These are phyloP conservation scores for Teinopalpus imperialis DNA, from an alignment of 2,888 invertebrate genomes.

Conservation along the genomic window DNA sequence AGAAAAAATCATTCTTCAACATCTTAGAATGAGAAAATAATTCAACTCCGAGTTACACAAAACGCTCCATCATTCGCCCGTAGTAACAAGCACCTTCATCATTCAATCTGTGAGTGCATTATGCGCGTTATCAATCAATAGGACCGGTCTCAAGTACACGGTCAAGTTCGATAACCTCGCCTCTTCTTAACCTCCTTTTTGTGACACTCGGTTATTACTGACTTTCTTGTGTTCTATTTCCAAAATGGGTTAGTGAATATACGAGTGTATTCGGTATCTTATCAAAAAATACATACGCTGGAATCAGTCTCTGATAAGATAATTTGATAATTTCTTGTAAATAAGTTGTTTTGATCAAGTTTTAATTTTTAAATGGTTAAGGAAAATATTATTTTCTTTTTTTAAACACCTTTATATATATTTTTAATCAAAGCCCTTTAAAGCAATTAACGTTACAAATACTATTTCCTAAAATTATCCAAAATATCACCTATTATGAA, in stretches of 20 bases:
- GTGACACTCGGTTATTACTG: constrained; percentile 17
- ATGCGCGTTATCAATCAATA: constrained; percentile 62
- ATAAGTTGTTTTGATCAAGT: not conserved
- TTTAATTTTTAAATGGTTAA: no score
- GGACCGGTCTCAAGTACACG: constrained; percentile 54
- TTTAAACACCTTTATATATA: no score
- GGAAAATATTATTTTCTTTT: no score
- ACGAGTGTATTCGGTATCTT: constrained; percentile 18
- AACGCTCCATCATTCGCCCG: constrained; percentile 21
- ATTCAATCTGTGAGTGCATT: constrained; percentile 48
- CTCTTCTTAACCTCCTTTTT: constrained; percentile 35
- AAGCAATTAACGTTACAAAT: no score
- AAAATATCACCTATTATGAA: no score
- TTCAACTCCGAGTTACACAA: constrained; percentile 5
- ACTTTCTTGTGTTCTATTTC: constrained; percentile 26
- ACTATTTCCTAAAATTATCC: no score
- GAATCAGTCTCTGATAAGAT: constrained; percentile 12
- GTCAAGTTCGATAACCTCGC: constrained; percentile 59
- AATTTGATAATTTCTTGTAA: constrained; percentile 3
- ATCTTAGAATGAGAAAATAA: constrained; percentile 21
- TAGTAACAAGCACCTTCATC: constrained; percentile 24
- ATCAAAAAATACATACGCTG: constrained; percentile 12
- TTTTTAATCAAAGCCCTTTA: no score
- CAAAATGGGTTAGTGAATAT: constrained; percentile 22
- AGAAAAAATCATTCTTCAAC: no score